Conservation (phyloP, 2,888 invertebrate species). For the Merodon equestris region DNA sequence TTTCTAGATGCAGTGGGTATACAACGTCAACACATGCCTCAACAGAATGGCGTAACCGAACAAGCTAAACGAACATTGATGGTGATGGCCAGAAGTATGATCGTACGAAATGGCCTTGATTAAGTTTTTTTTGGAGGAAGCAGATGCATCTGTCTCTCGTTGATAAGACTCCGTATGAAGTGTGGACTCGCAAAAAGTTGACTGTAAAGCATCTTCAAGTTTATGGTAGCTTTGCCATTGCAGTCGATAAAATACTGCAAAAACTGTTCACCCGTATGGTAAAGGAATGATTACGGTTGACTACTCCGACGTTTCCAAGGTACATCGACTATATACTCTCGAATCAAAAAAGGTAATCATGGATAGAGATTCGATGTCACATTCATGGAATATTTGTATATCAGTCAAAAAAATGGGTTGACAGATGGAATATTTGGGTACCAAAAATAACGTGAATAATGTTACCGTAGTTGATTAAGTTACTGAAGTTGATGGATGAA, state of each 20-base stretch:
- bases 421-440: neutral
- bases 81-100: slow-evolving; percentile 71
- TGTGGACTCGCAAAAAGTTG: slow-evolving; percentile 60
- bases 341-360: too few relatives aligned
- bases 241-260: neutral
- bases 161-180: slow-evolving; percentile 60
- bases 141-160: too few relatives aligned
- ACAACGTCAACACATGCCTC: neutral
- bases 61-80: slow-evolving; percentile 26
- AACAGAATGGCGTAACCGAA: neutral
- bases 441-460: neutral
- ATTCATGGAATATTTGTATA: neutral
- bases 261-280: slow-evolving; percentile 49
- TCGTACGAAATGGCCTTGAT: slow-evolving; percentile 68
- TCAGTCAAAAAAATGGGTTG: neutral
- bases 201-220: slow-evolving; percentile 38
- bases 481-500: too few relatives aligned
- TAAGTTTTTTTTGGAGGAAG: too few relatives aligned
- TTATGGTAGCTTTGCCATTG: neutral
- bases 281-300: slow-evolving; percentile 31
- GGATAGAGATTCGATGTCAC: too few relatives aligned
- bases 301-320: slow-evolving; percentile 9
- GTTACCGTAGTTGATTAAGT: neutral
- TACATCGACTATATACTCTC: neutral
- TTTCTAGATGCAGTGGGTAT: slow-evolving; percentile 1